Percentiles rank a stretch among this genome's conserved stretches.
phyloP scores from a whole-genome alignment of 2,113 vertebrate genomes.

The Phylloscopus whistleri region DNA sequence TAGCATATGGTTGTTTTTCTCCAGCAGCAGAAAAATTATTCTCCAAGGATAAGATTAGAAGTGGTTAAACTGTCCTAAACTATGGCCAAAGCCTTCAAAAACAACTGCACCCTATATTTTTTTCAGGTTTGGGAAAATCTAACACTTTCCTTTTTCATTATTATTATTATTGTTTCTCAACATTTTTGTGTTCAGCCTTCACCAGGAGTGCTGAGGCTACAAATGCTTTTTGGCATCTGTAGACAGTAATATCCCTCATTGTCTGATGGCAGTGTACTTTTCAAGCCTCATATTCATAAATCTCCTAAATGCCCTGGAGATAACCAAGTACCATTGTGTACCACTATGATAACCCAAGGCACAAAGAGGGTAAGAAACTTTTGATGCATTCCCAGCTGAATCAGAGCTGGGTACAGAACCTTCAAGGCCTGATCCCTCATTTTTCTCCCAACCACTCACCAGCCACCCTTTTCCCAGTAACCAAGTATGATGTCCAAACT shows the following conservation, averaged over 20 bases:
- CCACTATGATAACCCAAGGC: background rate
- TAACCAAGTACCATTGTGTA: background rate
- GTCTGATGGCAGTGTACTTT: slow-evolving; percentile 2
- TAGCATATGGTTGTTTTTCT: background rate
- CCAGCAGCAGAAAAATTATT: background rate
- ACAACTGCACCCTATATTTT: background rate
- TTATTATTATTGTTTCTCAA: background rate
- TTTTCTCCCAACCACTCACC: background rate
- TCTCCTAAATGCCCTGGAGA: background rate
- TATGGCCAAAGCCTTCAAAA: background rate
- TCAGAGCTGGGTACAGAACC: background rate
- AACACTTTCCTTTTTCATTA: background rate
- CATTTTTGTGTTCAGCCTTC: background rate
- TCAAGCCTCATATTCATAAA: slow-evolving; percentile 11
- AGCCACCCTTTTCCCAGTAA: background rate
- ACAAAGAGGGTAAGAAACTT: background rate
- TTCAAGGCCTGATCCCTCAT: background rate
- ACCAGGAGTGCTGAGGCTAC: background rate
- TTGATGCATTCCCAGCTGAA: background rate
- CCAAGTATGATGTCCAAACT: background rate
- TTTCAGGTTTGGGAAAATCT: background rate
- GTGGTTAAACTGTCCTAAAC: background rate
- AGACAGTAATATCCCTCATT: slow-evolving; percentile 17
- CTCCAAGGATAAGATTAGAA: background rate
- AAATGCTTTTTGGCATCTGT: slow-evolving; percentile 45